Evolutionary conservation across 2,797 vertebrate species (phyloP), one percentile per base, ranked within the genome.

Genomic region (Taenioides sp.): DNA sequence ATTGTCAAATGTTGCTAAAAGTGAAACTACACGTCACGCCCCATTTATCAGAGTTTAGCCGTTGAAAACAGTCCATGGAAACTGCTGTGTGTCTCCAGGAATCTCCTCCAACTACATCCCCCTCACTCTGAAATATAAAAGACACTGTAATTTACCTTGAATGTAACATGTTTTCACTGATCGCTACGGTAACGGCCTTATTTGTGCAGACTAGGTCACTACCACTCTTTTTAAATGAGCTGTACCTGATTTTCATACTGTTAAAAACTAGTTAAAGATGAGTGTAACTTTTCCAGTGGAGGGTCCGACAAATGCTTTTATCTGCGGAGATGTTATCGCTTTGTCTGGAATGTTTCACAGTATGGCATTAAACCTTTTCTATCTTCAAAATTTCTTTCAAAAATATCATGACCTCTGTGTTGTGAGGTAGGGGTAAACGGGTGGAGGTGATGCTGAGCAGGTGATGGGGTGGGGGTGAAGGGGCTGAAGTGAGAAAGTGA

Each of bases 31-130:
- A 47, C 16, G 5, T 3, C 37, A 10, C 34, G 61, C n/a, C 31
- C 27, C n/a, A 59, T 23, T 55, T 60, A 57, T 52, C 16, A 0
- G 6, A 20, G 47, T 68, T 16, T 17, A n/a, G 54, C 20, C 22
- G n/a, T 69, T 54, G n/a, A 34, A 66, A 40, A 1, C 70, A 69
- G 61, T 25, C 69, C 78, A 60, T 73, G 58, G 76, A 34, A 75
- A 73, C 74, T 5, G 0, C 34, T 23, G 23, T 23, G 64, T 22
- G 55, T 40, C 50, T 49, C 27, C 27, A 58, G n/a, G 25, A 34
- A 57, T 70, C 69, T n/a, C 12, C 47, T 40, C 27, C 27, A 28
- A 27, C 64, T 17, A 65, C 67, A 49, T 37, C 60, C 50, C 55
- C 7, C 27, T 49, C 52, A 22, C 23, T 12, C 23, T 4, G 57